Evolutionary conservation across 1,140 invertebrate species (phyloP).

Genomic region (Drosophila nasuta): DNA sequence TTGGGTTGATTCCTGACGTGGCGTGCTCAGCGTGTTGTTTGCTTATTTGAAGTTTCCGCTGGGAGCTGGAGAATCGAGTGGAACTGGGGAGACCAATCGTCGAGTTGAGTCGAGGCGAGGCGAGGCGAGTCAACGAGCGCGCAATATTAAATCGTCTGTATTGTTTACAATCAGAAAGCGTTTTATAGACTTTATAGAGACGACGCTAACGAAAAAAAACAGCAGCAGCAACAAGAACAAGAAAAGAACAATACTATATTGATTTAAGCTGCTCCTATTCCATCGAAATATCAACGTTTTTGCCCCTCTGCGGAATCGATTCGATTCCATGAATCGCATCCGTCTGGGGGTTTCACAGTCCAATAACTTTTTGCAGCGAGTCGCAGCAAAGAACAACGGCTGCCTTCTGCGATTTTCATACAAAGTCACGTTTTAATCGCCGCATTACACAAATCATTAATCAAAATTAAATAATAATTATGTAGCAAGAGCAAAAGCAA

Average conservation of each 20-base stretch:
- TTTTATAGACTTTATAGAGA: slow-evolving; percentile 80
- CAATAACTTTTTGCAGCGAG: slow-evolving; percentile 47
- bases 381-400: slow-evolving; percentile 9
- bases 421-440: slow-evolving; percentile 80
- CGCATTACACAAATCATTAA: slow-evolving; percentile 74
- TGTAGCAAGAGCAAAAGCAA: slow-evolving; percentile 38
- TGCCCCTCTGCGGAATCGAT: not conserved
- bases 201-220: slow-evolving; percentile 15
- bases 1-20: slow-evolving; percentile 65
- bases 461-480: slow-evolving; percentile 83
- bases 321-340: slow-evolving; percentile 38
- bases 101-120: slow-evolving; percentile 35
- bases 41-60: slow-evolving; percentile 82
- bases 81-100: slow-evolving; percentile 39
- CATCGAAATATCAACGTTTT: slow-evolving; percentile 35
- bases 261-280: slow-evolving; percentile 65
- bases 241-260: slow-evolving; percentile 53
- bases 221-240: slow-evolving; percentile 18
- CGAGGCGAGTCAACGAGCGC: slow-evolving; percentile 58
- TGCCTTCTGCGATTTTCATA: slow-evolving; percentile 51
- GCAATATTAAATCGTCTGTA: slow-evolving; percentile 82
- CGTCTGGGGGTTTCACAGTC: slow-evolving; percentile 54
- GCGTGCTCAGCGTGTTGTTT: slow-evolving; percentile 77
- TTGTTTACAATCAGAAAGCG: slow-evolving; percentile 82
- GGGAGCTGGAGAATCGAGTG: slow-evolving; percentile 58